These are phyloP conservation scores for Medauroidea extradentata DNA, from an alignment of 1,140 invertebrate genomes.

Conservation along the genomic window DNA sequence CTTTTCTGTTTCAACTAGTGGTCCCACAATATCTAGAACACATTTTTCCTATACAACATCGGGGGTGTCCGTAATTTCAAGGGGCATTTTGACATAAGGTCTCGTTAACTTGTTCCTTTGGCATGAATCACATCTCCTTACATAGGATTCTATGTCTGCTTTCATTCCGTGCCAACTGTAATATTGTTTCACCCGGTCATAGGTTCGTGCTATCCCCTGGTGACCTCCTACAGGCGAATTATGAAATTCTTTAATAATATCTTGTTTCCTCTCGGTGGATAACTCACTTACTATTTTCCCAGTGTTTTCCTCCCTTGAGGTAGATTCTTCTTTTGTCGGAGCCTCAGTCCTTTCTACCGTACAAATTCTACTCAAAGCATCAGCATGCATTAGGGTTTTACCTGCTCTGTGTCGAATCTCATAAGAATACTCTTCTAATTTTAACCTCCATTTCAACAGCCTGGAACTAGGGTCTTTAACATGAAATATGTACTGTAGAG, in stretches of 20 bases:
- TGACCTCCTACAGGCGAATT: constrained; percentile 22
- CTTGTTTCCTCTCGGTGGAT: not conserved
- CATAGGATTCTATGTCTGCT: constrained; percentile 4
- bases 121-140: constrained; percentile 10
- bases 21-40: constrained; percentile 9
- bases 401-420: not conserved
- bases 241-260: constrained; percentile 10
- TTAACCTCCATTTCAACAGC: constrained; percentile 33
- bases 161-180: constrained; percentile 5
- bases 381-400: not conserved
- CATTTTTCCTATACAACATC: not conserved
- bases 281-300: not conserved
- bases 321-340: too few relatives aligned
- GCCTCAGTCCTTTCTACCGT: not conserved
- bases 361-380: not conserved
- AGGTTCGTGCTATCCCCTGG: constrained; percentile 4
- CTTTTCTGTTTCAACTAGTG: not conserved
- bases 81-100: not conserved
- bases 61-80: constrained; percentile 6
- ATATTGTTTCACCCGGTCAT: constrained; percentile 2
- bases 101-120: constrained; percentile 10
- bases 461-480: constrained; percentile 33
- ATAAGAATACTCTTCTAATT: constrained; percentile 1
- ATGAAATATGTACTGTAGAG: constrained; percentile 34
- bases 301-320: too few relatives aligned